Evolutionary conservation across 2,797 vertebrate species (phyloP).

Genomic region (Sciaenops ocellatus): DNA sequence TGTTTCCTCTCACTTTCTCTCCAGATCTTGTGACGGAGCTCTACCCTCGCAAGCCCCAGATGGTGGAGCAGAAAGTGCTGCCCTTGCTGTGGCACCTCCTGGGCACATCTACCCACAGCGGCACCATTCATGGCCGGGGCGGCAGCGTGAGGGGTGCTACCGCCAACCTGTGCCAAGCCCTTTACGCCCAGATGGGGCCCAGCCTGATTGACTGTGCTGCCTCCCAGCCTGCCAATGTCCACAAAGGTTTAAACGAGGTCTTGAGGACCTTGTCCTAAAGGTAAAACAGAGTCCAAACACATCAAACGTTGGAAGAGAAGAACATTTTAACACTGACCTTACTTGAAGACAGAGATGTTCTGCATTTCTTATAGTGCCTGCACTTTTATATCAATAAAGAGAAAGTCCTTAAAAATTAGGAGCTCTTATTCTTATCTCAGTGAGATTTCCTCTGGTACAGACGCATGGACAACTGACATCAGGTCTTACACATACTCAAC

Average conservation of each 20-base stretch:
- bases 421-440: constrained; percentile 72
- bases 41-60: constrained; percentile 90
- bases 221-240: constrained; percentile 86
- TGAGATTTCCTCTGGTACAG: constrained; percentile 71
- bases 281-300: constrained; percentile 51
- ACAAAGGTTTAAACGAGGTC: constrained; percentile 87
- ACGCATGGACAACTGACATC: constrained; percentile 67
- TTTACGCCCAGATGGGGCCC: constrained; percentile 90
- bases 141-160: constrained; percentile 88
- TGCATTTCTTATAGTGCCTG: constrained; percentile 85
- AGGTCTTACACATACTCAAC: constrained; percentile 72
- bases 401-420: constrained; percentile 62
- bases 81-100: constrained; percentile 94
- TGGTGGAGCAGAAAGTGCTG: constrained; percentile 92
- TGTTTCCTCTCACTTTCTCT: neutral
- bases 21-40: constrained; percentile 90
- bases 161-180: constrained; percentile 87
- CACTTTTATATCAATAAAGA: constrained; percentile 79
- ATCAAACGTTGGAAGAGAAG: constrained; percentile 54
- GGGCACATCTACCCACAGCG: constrained; percentile 85
- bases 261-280: constrained; percentile 78
- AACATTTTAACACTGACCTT: constrained; percentile 72
- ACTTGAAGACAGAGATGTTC: constrained; percentile 79
- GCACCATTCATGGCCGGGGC: constrained; percentile 85
- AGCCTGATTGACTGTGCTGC: constrained; percentile 84